A percentile compares a stretch with the other conserved stretches of the same genome.
Evolutionary conservation across 2,113 vertebrate genomes (phyloP).

Genomic region (Lutjanus erythropterus): DNA sequence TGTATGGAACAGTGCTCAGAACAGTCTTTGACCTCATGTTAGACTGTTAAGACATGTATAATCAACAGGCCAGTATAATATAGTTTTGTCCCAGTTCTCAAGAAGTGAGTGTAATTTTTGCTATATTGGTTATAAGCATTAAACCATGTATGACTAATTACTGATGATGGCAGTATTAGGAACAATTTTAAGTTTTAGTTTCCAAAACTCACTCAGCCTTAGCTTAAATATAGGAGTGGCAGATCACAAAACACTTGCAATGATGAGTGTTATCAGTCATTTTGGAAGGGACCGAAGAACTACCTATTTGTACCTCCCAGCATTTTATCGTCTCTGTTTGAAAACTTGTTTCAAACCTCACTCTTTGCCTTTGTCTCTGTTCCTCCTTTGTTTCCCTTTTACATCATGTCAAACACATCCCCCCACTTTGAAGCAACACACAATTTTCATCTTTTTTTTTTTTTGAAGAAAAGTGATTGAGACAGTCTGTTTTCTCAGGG

Average conservation of each 20-base stretch:
- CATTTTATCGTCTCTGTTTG: not conserved
- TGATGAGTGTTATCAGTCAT: not conserved
- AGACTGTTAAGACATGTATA: no score
- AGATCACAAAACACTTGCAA: not conserved
- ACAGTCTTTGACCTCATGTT: no score
- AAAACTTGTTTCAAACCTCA: not conserved
- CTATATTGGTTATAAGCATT: not conserved
- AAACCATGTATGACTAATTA: not conserved
- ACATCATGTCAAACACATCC: not conserved
- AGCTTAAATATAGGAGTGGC: not conserved
- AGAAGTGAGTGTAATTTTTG: no score
- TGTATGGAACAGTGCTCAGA: no score
- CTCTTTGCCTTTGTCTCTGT: not conserved
- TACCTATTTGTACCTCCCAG: no score
- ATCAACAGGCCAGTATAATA: no score
- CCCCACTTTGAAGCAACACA: constrained; percentile 20
- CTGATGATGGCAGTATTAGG: not conserved
- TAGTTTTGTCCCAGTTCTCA: no score
- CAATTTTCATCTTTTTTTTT: constrained; percentile 20
- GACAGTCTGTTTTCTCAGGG: constrained; percentile 60
- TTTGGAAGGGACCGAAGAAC: not conserved
- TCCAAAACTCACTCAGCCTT: not conserved
- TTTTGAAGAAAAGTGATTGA: constrained; percentile 51
- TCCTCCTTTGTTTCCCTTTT: not conserved
- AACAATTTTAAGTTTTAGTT: not conserved